These are phyloP conservation scores for Sebastes itinus DNA, from an alignment of 2,797 vertebrate species.

Conservation along the genomic window DNA sequence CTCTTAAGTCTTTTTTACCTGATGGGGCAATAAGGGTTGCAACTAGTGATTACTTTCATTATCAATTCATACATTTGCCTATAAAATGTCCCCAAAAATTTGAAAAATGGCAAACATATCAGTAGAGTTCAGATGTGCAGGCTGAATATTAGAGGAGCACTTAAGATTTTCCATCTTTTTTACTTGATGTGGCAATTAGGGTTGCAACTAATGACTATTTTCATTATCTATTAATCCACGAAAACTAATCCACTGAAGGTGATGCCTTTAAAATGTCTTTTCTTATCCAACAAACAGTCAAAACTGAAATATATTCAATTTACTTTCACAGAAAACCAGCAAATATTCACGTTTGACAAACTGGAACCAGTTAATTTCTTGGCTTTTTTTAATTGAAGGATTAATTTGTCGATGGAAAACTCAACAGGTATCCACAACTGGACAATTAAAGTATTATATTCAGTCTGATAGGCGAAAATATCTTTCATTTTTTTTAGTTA, in stretches of 20 bases:
- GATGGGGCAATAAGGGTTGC: too few relatives aligned
- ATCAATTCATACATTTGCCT: too few relatives aligned
- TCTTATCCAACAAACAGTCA: background rate
- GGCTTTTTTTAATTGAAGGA: background rate
- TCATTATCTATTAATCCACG: background rate
- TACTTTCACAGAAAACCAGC: background rate
- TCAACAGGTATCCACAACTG: background rate
- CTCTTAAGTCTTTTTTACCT: rapidly evolving
- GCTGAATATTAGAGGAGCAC: too few relatives aligned
- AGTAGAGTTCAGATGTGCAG: too few relatives aligned
- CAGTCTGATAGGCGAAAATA: background rate
- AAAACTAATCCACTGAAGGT: background rate
- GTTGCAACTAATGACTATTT: too few relatives aligned
- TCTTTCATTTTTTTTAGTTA: background rate
- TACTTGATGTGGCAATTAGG: too few relatives aligned
- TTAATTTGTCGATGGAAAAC: background rate
- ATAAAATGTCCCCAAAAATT: too few relatives aligned
- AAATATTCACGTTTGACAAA: background rate
- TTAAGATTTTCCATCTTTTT: too few relatives aligned
- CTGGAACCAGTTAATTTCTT: too few relatives aligned
- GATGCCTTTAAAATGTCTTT: background rate
- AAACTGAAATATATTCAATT: background rate
- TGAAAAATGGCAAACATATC: too few relatives aligned
- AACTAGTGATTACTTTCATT: too few relatives aligned
- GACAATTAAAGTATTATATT: background rate